Percentiles rank a stretch among this genome's conserved stretches.
phyloP scores from a whole-genome alignment of 2,888 invertebrate species.

The Cristatella mucedo region DNA sequence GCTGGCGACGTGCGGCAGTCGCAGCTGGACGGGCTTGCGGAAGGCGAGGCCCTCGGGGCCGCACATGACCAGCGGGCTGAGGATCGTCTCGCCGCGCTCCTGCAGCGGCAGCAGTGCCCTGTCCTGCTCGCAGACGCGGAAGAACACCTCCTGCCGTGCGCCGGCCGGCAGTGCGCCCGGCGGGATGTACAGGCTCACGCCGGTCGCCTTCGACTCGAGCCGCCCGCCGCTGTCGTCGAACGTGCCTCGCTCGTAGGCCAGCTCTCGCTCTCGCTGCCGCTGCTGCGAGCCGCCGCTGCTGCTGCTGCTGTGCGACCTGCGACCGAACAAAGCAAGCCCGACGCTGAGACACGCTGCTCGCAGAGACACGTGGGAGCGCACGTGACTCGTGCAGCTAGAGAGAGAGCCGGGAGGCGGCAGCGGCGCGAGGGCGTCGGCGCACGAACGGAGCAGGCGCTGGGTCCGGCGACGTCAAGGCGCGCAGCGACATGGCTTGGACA shows the following conservation, averaged over 20 bases:
- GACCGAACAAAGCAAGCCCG: too few species aligned
- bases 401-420: too few species aligned
- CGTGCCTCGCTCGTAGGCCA: constrained; percentile 32
- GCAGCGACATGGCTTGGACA: too few species aligned
- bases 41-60: constrained; percentile 82
- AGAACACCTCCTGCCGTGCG: constrained; percentile 75
- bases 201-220: constrained; percentile 70
- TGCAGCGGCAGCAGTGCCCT: constrained; percentile 56
- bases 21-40: constrained; percentile 68
- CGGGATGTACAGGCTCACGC: constrained; percentile 74
- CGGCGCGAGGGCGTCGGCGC: too few species aligned
- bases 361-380: too few species aligned
- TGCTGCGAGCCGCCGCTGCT: too few species aligned
- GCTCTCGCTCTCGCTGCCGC: too few species aligned
- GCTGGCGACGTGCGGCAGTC: constrained; percentile 56
- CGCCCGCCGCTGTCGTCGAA: constrained; percentile 48
- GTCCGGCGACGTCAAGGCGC: too few species aligned
- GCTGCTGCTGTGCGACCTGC: too few species aligned
- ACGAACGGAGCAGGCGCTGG: too few species aligned
- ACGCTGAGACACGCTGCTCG: too few species aligned
- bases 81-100: constrained; percentile 82
- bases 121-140: constrained; percentile 49
- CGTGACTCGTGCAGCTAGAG: too few species aligned
- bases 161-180: constrained; percentile 68
- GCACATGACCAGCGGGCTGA: constrained; percentile 87